phyloP scores from a whole-genome alignment of 1,140 invertebrate species.

The Meloidogyne chitwoodi region DNA sequence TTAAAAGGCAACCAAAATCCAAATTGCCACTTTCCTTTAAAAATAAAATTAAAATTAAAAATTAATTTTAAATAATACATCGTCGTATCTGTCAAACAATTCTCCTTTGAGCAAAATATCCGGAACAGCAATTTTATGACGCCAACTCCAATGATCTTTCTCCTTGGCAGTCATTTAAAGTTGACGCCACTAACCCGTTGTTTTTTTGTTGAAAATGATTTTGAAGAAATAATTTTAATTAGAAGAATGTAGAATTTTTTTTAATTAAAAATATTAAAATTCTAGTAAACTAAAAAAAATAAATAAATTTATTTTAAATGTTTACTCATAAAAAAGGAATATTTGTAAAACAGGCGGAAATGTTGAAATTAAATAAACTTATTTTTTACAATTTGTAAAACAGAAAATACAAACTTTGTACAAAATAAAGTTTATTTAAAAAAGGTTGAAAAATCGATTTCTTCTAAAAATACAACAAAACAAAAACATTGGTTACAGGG shows the following conservation, averaged over 20 bases:
- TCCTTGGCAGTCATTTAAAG: slow-evolving; percentile 82
- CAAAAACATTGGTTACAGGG: neutral
- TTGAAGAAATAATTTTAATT: neutral
- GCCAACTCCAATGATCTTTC: slow-evolving; percentile 92
- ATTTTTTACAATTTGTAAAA: too few species aligned
- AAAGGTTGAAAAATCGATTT: neutral
- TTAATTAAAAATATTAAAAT: too few species aligned
- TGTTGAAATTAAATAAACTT: too few species aligned
- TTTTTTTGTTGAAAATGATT: neutral
- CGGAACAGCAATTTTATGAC: slow-evolving; percentile 74
- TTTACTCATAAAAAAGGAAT: too few species aligned
- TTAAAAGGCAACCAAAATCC: slow-evolving; percentile 81
- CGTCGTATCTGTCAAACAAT: slow-evolving; percentile 90
- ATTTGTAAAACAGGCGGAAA: too few species aligned
- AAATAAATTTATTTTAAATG: too few species aligned
- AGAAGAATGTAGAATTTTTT: neutral
- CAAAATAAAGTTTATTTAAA: neutral
- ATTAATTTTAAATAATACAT: slow-evolving; percentile 64
- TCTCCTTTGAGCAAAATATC: slow-evolving; percentile 76
- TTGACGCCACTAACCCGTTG: neutral
- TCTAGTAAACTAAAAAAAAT: neutral
- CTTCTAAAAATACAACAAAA: neutral
- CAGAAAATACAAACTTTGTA: neutral
- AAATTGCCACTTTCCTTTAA: slow-evolving; percentile 76
- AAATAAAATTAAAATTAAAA: neutral